Evolutionary conservation across 2,888 invertebrate species (phyloP).

Genomic region (Aelia acuminata): DNA sequence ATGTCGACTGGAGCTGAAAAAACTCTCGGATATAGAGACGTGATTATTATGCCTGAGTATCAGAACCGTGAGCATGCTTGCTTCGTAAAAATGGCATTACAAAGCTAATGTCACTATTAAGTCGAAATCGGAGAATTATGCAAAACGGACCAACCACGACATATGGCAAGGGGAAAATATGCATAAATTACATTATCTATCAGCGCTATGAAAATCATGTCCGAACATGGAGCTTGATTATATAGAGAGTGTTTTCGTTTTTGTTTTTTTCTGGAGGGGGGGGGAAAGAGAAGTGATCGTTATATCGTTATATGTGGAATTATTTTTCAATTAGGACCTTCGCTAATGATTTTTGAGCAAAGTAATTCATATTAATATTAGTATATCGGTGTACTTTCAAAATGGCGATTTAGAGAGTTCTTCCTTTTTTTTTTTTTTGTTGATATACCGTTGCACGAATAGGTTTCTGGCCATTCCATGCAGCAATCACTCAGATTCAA

Average conservation of each 20-base stretch:
- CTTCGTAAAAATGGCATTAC: slow-evolving; percentile 1
- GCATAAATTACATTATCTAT: slow-evolving; percentile 9
- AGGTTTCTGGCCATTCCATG: too few species aligned
- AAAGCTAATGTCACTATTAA: neutral
- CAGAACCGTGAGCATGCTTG: neutral
- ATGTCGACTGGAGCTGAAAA: neutral
- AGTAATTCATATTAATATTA: neutral
- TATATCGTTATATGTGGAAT: neutral
- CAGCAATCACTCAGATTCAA: too few species aligned
- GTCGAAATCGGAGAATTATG: neutral
- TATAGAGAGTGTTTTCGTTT: neutral
- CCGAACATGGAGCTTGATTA: neutral
- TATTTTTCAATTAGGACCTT: neutral
- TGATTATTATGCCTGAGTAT: neutral
- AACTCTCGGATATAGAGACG: neutral
- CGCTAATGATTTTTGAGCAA: neutral
- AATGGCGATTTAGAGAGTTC: too few species aligned
- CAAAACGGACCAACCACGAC: slow-evolving; percentile 1
- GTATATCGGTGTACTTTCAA: neutral
- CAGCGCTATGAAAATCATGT: slow-evolving; percentile 1
- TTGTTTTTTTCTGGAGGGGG: too few species aligned
- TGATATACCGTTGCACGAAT: too few species aligned
- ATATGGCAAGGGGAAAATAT: slow-evolving; percentile 1
- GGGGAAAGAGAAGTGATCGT: neutral
- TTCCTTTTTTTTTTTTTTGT: too few species aligned